Evolutionary conservation across 2,888 invertebrate genomes (phyloP).

Genomic region (Calameuta pallipes): DNA sequence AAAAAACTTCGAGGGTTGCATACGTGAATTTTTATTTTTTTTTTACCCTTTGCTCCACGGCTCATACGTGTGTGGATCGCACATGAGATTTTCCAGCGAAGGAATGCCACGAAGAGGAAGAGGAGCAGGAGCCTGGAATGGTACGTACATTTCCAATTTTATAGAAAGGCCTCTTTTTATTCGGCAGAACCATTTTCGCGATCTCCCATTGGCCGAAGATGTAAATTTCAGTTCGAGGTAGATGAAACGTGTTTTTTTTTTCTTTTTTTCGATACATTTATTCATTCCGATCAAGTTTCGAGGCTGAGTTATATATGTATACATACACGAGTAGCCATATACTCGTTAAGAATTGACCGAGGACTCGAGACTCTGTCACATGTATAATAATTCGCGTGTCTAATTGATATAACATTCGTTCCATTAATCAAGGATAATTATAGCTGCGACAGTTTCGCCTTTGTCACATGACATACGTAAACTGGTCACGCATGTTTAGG

Average conservation of each 20-base stretch:
- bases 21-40: background rate
- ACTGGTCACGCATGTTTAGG: too few relatives aligned
- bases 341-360: background rate
- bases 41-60: background rate
- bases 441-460: too few relatives aligned
- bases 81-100: background rate
- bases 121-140: too few relatives aligned
- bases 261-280: background rate
- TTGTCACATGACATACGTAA: too few relatives aligned
- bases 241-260: background rate
- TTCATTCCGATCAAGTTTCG: background rate
- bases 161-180: slow-evolving; percentile 2
- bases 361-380: background rate
- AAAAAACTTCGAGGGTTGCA: background rate
- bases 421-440: too few relatives aligned
- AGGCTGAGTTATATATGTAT: background rate
- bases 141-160: background rate
- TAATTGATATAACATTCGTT: too few relatives aligned
- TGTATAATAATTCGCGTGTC: too few relatives aligned
- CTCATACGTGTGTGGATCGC: background rate
- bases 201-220: background rate
- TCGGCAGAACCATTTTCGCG: background rate
- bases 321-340: background rate
- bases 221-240: background rate
- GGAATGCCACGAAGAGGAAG: too few relatives aligned